Conservation (phyloP, 2,888 invertebrate species). For the Nemotelus pantherinus region DNA sequence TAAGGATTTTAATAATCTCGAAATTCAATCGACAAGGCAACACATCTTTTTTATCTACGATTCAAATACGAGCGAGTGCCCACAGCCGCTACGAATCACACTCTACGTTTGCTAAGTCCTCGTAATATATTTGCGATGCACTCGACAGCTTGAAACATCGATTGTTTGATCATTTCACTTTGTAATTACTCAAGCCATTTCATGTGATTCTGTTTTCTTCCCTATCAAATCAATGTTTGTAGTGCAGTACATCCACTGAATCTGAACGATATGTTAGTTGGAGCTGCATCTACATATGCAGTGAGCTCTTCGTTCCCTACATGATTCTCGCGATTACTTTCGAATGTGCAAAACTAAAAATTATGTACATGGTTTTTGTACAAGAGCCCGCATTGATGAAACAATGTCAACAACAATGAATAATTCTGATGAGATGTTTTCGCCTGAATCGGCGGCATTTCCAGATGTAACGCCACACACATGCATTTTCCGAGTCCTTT, state of each 20-base stretch:
- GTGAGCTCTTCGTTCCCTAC: too few species aligned
- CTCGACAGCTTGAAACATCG: conserved; percentile 48
- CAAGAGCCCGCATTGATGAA: conserved; percentile 13
- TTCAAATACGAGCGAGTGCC: conserved; percentile 35
- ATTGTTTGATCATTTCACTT: conserved; percentile 49
- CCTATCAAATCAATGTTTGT: conserved; percentile 5
- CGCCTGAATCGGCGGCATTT: background rate
- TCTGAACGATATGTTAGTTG: too few species aligned
- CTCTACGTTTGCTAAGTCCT: conserved; percentile 4
- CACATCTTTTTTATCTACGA: background rate
- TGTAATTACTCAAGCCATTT: conserved; percentile 47
- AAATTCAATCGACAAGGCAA: too few species aligned
- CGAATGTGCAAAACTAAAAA: too few species aligned
- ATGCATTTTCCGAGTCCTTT: conserved; percentile 41
- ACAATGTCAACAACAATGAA: conserved; percentile 17
- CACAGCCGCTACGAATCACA: conserved; percentile 45
- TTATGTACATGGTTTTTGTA: too few species aligned
- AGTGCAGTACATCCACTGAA: background rate
- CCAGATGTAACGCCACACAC: conserved; percentile 3
- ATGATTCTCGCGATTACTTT: too few species aligned
- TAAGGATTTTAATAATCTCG: too few species aligned
- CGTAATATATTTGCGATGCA: conserved; percentile 48
- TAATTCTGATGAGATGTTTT: conserved; percentile 35
- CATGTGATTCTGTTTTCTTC: conserved; percentile 16
- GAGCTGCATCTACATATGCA: too few species aligned